Evolutionary conservation across 2,797 vertebrate genomes (phyloP).

Genomic region (Gymnothorax reevesii): DNA sequence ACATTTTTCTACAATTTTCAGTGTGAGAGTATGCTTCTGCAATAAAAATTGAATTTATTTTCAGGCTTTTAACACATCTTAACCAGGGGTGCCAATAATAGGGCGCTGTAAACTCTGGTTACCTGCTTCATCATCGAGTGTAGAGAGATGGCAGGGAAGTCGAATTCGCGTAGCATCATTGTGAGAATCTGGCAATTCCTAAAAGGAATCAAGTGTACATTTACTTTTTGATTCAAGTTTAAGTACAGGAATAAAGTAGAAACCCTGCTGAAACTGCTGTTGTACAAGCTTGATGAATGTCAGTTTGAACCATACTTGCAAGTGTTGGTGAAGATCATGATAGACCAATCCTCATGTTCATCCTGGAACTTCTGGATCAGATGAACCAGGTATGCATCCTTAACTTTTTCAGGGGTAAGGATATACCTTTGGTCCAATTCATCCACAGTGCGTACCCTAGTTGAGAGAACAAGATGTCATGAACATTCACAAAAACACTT

Average conservation of each 20-base stretch:
- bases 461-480: background rate
- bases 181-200: constrained; percentile 92
- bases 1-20: no score
- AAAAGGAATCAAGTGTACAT: background rate
- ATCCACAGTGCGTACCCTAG: constrained; percentile 85
- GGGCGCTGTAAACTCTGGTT: constrained; percentile 31
- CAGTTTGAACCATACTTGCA: constrained; percentile 85
- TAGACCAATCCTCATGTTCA: constrained; percentile 86
- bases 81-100: no score
- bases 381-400: constrained; percentile 91
- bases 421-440: constrained; percentile 89
- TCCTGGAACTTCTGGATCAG: constrained; percentile 90
- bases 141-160: constrained; percentile 84
- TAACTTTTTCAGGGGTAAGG: constrained; percentile 90
- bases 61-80: no score
- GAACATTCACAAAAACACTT: background rate
- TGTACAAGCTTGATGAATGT: background rate
- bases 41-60: no score
- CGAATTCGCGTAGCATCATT: constrained; percentile 90
- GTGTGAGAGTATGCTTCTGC: no score
- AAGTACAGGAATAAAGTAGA: background rate
- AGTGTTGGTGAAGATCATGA: constrained; percentile 94
- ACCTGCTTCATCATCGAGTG: constrained; percentile 99
- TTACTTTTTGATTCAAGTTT: background rate
- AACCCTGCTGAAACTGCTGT: no score